phyloP scores from a whole-genome alignment of 2,888 invertebrate genomes.

The Epinotia brunnichana region DNA sequence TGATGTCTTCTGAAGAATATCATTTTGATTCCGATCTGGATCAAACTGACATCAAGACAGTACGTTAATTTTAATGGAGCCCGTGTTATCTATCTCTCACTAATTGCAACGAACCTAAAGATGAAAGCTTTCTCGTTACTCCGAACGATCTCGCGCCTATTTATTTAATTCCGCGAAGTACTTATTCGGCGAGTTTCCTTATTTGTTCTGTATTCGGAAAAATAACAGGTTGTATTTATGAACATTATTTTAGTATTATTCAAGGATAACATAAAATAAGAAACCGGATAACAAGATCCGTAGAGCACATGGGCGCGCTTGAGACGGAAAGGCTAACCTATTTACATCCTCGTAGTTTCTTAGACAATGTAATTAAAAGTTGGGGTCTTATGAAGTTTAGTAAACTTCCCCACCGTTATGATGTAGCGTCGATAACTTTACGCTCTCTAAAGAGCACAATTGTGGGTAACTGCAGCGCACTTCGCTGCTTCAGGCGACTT shows the following conservation, averaged over 20 bases:
- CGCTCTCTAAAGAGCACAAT: background rate
- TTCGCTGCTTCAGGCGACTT: background rate
- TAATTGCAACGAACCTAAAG: background rate
- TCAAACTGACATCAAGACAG: background rate
- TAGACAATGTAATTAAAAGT: background rate
- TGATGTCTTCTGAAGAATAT: too few relatives aligned
- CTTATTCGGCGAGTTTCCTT: background rate
- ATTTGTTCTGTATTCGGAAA: background rate
- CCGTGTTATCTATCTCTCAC: background rate
- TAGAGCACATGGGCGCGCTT: background rate
- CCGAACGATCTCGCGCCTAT: background rate
- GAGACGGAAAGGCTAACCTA: background rate
- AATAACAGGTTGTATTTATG: too few relatives aligned
- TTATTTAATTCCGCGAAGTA: background rate
- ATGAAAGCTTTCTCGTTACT: constrained; percentile 9
- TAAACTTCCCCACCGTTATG: background rate
- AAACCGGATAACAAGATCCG: too few relatives aligned
- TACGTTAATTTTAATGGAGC: background rate
- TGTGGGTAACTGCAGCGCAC: background rate
- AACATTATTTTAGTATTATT: too few relatives aligned
- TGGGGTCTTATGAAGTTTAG: background rate
- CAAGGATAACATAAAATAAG: too few relatives aligned
- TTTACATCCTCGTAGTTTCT: background rate
- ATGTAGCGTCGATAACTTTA: background rate
- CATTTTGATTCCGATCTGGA: too few relatives aligned